Evolutionary conservation across 1,140 invertebrate species (phyloP), one percentile per base, ranked within the genome.

Genomic region (Hestina assimilis): DNA sequence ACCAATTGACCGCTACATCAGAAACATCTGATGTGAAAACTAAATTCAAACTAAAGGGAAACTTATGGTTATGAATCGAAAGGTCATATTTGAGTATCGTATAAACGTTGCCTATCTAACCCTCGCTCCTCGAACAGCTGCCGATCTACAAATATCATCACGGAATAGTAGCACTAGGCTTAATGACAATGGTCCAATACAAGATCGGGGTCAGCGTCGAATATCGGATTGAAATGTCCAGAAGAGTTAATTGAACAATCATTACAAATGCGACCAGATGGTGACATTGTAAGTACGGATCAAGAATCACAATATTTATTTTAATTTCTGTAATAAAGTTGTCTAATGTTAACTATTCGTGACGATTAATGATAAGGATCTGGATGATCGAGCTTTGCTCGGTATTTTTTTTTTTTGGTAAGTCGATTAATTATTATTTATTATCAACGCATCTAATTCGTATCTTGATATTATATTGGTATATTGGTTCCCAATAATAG

Each of bases 161-260:
- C 72, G 69, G 66, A 55, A 62, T 63, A 59, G 62, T 63, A 70
- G 64, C 58, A 69, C 66, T 70, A 64, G 65, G 65, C 67, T 83
- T 80, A 83, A 80, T 79, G 75, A 77, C 75, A 76, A 72, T 68
- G 63, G 67, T 63, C 72, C 68, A 74, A 80, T 79, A 67, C 35
- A 61, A 53, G 52, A 54, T 52, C 59, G 59, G 55, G 59, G 59
- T 61, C 59, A 55, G 50, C 59, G 29, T 48, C 45, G 55, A 58
- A 45, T 58, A 58, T 51, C 43, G 53, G 35, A 47, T 46, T 54
- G 52, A 41, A 54, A 54, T 54, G 40, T 45, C 33, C 43, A 40
- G 35, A 48, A 56, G 35, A 40, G 21, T 29, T 56, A 56, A 56
- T 56, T 56, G 43, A 40, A 8, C 53, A 23, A 29, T 56, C 42